A percentile compares a stretch with the other conserved stretches of the same genome.
phyloP scores from a whole-genome alignment of 1,140 invertebrate genomes.

The Conus betulinus region DNA sequence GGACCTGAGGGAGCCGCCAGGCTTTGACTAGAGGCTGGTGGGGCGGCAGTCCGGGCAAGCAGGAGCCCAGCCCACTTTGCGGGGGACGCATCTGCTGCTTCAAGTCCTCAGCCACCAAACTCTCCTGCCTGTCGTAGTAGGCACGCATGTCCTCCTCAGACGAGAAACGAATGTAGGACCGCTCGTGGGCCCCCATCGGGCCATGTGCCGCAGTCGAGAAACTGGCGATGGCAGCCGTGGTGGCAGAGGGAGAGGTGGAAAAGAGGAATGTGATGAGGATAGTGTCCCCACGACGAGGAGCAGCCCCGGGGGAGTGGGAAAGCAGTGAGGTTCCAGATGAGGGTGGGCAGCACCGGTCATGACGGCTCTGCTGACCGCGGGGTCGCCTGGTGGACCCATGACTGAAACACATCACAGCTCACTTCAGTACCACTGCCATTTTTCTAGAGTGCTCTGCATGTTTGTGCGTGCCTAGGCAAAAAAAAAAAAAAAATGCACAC shows the following conservation, averaged over 20 bases:
- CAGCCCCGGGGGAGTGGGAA: slow-evolving; percentile 39
- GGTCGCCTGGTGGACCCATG: not conserved
- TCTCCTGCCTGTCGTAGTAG: slow-evolving; percentile 30
- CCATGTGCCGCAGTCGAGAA: not conserved
- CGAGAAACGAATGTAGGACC: slow-evolving; percentile 12
- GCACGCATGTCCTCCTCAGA: slow-evolving; percentile 34
- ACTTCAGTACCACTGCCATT: not conserved
- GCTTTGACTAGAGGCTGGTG: not conserved
- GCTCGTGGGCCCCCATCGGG: not conserved
- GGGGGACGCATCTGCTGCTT: slow-evolving; percentile 34
- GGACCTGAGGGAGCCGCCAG: not conserved
- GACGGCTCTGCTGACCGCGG: not conserved
- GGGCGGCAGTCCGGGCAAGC: not conserved
- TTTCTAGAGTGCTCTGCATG: not conserved
- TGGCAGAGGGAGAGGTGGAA: slow-evolving; percentile 3
- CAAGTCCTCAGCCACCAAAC: slow-evolving; percentile 40
- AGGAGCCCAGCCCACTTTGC: not conserved
- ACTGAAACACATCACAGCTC: slow-evolving; percentile 1
- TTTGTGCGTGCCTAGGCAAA: not conserved
- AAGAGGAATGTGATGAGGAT: slow-evolving; percentile 44
- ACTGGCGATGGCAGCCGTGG: not conserved
- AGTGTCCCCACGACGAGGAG: slow-evolving; percentile 38
- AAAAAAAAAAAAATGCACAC: not conserved
- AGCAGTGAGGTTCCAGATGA: slow-evolving; percentile 40
- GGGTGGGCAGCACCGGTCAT: not conserved